Conservation (phyloP, 2,113 vertebrate genomes). For the Zapus hudsonius region DNA sequence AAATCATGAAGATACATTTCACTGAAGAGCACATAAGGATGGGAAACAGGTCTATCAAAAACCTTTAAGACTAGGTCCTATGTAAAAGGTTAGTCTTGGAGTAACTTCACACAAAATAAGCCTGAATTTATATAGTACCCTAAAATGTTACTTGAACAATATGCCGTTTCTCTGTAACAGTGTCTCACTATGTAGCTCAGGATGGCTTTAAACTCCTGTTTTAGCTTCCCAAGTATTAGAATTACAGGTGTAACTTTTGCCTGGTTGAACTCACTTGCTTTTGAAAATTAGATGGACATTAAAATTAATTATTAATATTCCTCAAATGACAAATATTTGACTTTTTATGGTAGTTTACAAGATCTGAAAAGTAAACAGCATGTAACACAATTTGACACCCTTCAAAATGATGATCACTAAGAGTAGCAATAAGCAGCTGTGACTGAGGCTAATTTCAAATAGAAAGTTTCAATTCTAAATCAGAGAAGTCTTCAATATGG, state of each 20-base stretch:
- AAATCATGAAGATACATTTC: not conserved
- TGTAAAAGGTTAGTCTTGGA: not conserved
- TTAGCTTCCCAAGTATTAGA: not conserved
- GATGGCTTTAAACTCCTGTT: not conserved
- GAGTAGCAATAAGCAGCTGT: not conserved
- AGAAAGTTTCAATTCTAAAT: not conserved
- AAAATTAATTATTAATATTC: not conserved
- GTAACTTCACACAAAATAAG: not conserved
- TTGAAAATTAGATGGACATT: not conserved
- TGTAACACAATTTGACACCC: not conserved
- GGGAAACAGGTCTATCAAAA: not conserved
- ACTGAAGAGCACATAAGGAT: not conserved
- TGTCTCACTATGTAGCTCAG: not conserved
- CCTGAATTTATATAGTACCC: not conserved
- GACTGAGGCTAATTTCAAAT: not conserved
- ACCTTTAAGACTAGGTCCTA: not conserved
- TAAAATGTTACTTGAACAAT: conserved; percentile 12
- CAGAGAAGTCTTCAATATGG: not conserved
- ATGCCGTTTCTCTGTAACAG: not conserved
- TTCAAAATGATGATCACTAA: not conserved
- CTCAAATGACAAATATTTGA: not conserved
- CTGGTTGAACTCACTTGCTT: not conserved
- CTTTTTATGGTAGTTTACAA: conserved; percentile 17
- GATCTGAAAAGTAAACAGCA: conserved; percentile 2
- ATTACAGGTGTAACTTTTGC: not conserved